Evolutionary conservation across 2,888 invertebrate genomes (phyloP).

Genomic region (Diogma glabrata): DNA sequence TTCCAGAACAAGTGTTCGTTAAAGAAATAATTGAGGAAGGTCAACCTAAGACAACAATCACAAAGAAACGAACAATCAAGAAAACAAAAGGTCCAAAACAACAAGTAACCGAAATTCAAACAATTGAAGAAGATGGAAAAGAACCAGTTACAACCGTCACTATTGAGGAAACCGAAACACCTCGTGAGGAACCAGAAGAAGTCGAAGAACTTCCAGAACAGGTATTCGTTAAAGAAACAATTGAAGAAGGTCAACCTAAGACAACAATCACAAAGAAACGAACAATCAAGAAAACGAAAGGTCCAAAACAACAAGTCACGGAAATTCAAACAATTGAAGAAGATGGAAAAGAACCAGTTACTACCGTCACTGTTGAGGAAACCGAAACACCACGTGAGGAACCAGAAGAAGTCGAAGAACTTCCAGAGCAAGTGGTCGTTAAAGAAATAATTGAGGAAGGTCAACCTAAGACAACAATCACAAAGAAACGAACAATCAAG

Average conservation of each 20-base stretch:
- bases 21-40: constrained; percentile 30
- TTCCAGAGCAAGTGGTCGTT: constrained; percentile 29
- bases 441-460: constrained; percentile 23
- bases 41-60: constrained; percentile 23
- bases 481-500: constrained; percentile 28
- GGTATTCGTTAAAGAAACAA: constrained; percentile 17
- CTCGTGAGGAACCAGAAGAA: constrained; percentile 18
- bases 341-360: constrained; percentile 27
- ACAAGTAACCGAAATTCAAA: constrained; percentile 22
- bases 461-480: constrained; percentile 23
- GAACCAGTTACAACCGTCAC: constrained; percentile 14
- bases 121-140: constrained; percentile 30
- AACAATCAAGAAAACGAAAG: constrained; percentile 27
- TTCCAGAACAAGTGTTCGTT: constrained; percentile 17
- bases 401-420: constrained; percentile 24
- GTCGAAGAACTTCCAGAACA: constrained; percentile 30
- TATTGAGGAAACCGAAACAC: constrained; percentile 4
- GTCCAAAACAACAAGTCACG: constrained; percentile 27
- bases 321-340: constrained; percentile 27
- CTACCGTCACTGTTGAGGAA: constrained; percentile 20
- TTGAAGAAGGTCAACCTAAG: constrained; percentile 23
- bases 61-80: constrained; percentile 25
- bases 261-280: constrained; percentile 29
- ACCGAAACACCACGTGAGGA: constrained; percentile 24
- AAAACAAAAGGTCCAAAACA: constrained; percentile 26